phyloP scores from a whole-genome alignment of 2,888 invertebrate species.

The Catocala nupta region DNA sequence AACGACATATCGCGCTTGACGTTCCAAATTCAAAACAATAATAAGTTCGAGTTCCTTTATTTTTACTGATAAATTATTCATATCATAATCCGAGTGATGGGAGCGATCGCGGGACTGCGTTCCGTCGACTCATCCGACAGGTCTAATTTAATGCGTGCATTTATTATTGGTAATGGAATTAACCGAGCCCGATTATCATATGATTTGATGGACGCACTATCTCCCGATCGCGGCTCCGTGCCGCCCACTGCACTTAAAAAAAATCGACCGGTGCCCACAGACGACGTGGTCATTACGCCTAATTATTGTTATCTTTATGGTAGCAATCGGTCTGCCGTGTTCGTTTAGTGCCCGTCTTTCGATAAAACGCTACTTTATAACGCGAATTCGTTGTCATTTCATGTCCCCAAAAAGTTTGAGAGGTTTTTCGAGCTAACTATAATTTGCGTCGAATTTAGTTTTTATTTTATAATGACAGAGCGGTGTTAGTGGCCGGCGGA shows the following conservation, averaged over 20 bases:
- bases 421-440: conserved; percentile 56
- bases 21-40: conserved; percentile 82
- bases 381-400: conserved; percentile 78
- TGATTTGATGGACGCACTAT: conserved; percentile 87
- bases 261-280: conserved; percentile 67
- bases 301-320: conserved; percentile 87
- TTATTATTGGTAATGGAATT: conserved; percentile 87
- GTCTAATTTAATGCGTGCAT: conserved; percentile 87
- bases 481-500: conserved; percentile 66
- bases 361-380: conserved; percentile 76
- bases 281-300: conserved; percentile 82
- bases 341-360: conserved; percentile 69
- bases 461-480: conserved; percentile 77
- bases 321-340: conserved; percentile 81
- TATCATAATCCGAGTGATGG: conserved; percentile 86
- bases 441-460: conserved; percentile 61
- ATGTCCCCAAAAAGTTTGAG: conserved; percentile 64
- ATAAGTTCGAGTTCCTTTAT: conserved; percentile 69
- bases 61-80: conserved; percentile 85
- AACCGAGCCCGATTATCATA: conserved; percentile 86
- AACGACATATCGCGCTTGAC: conserved; percentile 73
- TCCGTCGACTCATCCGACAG: conserved; percentile 85
- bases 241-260: conserved; percentile 82
- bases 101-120: conserved; percentile 74
- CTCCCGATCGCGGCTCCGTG: conserved; percentile 74